Percentiles rank a stretch among this genome's conserved stretches.
phyloP scores from a whole-genome alignment of 2,888 invertebrate species.

The Apamea crenata region DNA sequence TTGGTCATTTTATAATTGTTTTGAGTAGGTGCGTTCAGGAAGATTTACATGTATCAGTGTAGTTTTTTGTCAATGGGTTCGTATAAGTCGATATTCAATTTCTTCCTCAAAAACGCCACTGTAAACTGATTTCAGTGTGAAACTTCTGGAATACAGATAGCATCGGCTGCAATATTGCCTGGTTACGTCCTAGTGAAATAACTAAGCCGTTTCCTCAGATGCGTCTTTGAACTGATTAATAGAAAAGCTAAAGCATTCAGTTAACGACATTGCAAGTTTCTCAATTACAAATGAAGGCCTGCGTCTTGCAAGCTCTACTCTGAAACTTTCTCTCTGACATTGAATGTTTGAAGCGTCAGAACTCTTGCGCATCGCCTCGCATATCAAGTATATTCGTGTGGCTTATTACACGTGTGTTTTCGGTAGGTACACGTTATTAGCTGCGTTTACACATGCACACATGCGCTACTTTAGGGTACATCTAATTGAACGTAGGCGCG shows the following conservation, averaged over 20 bases:
- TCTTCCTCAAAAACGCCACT: background rate
- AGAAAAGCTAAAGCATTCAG: background rate
- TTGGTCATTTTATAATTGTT: background rate
- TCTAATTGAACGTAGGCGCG: constrained; percentile 90
- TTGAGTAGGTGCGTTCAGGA: background rate
- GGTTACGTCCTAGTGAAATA: background rate
- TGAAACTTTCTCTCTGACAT: constrained; percentile 7
- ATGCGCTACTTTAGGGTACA: constrained; percentile 86
- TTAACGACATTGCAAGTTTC: background rate
- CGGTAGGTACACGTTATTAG: constrained; percentile 73
- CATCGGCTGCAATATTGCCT: background rate
- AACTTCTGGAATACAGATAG: background rate
- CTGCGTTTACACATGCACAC: constrained; percentile 84
- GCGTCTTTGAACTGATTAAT: background rate
- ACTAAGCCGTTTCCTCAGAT: background rate
- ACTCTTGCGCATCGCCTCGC: constrained; percentile 22
- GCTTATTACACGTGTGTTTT: constrained; percentile 63
- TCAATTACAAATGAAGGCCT: background rate
- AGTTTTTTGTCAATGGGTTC: constrained; percentile 4
- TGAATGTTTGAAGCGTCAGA: background rate
- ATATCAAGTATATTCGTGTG: constrained; percentile 41
- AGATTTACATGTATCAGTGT: background rate
- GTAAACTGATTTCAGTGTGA: background rate
- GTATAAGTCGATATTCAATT: background rate
- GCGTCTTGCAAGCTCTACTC: background rate